Evolutionary conservation across 2,113 vertebrate species (phyloP).

Genomic region (Raja brachyura): DNA sequence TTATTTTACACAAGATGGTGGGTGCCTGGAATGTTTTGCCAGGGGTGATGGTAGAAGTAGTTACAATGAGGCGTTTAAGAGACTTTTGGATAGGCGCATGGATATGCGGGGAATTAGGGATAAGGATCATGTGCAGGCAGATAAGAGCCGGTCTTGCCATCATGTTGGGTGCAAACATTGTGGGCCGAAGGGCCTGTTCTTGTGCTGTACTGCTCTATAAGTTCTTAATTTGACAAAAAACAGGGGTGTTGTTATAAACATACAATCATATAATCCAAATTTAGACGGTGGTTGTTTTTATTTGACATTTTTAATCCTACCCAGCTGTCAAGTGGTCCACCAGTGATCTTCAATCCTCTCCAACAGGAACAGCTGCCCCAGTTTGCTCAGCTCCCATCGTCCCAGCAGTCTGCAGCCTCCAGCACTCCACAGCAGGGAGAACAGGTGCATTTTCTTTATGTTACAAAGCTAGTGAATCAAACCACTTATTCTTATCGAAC

Average conservation of each 20-base stretch:
- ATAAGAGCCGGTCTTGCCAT: too few species aligned
- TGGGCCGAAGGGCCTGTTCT: too few species aligned
- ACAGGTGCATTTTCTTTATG: conserved; percentile 55
- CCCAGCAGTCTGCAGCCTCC: conserved; percentile 64
- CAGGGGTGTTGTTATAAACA: background rate
- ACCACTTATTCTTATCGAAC: background rate
- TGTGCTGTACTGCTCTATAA: too few species aligned
- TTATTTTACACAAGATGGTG: too few species aligned
- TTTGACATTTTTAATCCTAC: conserved; percentile 40
- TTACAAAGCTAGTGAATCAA: conserved; percentile 17
- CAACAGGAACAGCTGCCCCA: conserved; percentile 73
- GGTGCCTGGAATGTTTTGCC: too few species aligned
- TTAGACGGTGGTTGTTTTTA: conserved; percentile 39
- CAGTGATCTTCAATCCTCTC: conserved; percentile 76
- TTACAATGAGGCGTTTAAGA: too few species aligned
- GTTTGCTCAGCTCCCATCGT: conserved; percentile 66
- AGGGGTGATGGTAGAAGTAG: too few species aligned
- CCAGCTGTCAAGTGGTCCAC: conserved; percentile 71
- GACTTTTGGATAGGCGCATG: too few species aligned
- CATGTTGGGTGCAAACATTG: too few species aligned
- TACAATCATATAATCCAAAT: conserved; percentile 34
- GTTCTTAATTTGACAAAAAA: too few species aligned
- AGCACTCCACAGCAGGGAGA: conserved; percentile 74
- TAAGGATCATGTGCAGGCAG: too few species aligned
- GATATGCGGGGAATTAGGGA: too few species aligned